Conservation (phyloP, 1,140 invertebrate genomes). For the Parapsyche elsis region DNA sequence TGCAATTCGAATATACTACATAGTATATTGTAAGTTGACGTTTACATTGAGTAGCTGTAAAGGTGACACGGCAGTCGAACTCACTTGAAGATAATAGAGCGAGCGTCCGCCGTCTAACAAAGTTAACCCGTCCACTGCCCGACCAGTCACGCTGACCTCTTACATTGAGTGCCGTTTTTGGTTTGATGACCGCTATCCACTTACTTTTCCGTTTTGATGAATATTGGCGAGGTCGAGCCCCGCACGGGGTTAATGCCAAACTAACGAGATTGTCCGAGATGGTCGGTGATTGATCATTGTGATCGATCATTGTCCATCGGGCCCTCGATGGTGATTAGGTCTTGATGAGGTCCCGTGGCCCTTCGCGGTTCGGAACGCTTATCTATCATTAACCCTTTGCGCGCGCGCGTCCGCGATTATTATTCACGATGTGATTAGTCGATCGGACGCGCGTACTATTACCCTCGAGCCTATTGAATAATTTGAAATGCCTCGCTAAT, state of each 20-base stretch:
- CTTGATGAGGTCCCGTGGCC: slow-evolving; percentile 38
- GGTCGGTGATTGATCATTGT: slow-evolving; percentile 23
- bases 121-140: not conserved
- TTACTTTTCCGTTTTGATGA: not conserved
- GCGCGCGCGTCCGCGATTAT: no score
- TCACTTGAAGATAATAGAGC: not conserved
- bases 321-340: slow-evolving; percentile 37
- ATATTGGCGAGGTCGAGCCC: slow-evolving; percentile 21
- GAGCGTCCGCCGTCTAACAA: not conserved
- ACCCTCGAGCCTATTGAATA: no score
- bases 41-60: no score
- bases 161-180: not conserved
- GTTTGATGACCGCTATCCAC: not conserved
- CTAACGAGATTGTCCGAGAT: slow-evolving; percentile 6
- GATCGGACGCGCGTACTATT: no score
- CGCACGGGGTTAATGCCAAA: not conserved
- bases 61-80: no score
- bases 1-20: no score
- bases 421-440: no score
- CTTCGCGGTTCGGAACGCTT: slow-evolving; percentile 22
- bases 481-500: no score
- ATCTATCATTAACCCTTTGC: slow-evolving; percentile 37
- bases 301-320: slow-evolving; percentile 42
- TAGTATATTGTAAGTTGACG: no score
- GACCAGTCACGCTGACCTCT: not conserved